phyloP scores from a whole-genome alignment of 1,140 invertebrate genomes.

The Sycophaga agraensis region DNA sequence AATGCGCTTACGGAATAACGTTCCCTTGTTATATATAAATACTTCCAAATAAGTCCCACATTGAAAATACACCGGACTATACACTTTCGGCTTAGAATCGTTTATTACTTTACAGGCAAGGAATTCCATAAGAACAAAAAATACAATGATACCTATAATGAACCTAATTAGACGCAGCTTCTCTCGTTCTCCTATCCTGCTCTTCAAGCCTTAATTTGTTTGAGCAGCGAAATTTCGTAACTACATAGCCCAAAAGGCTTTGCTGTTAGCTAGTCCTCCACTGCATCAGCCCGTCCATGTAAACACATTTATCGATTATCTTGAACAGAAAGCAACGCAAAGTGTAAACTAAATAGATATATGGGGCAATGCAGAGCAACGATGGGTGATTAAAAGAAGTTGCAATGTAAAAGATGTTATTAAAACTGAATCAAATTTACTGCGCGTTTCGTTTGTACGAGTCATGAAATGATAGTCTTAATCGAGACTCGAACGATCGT shows the following conservation, averaged over 20 bases:
- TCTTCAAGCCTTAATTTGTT: constrained; percentile 23
- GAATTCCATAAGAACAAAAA: background rate
- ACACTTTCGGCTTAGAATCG: constrained; percentile 4
- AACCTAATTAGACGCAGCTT: constrained; percentile 6
- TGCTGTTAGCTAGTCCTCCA: constrained; percentile 45
- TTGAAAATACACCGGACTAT: background rate
- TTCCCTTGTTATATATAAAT: constrained; percentile 11
- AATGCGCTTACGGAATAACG: background rate
- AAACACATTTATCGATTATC: constrained; percentile 1
- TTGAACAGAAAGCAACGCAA: background rate
- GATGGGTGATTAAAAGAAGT: background rate
- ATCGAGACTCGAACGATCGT: constrained; percentile 7
- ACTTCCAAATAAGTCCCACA: background rate
- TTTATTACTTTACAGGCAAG: constrained; percentile 11
- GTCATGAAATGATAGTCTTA: constrained; percentile 3
- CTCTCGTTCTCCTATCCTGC: constrained; percentile 18
- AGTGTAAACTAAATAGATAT: background rate
- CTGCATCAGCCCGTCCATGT: constrained; percentile 53
- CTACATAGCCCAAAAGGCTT: constrained; percentile 51
- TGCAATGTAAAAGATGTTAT: background rate
- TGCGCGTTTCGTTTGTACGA: background rate
- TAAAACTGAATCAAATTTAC: background rate
- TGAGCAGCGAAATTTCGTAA: constrained; percentile 32
- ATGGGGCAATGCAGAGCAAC: background rate
- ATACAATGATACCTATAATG: background rate